Evolutionary conservation across 2,888 invertebrate genomes (phyloP), one percentile per base, ranked within the genome.

Genomic region (Limenitis camilla): DNA sequence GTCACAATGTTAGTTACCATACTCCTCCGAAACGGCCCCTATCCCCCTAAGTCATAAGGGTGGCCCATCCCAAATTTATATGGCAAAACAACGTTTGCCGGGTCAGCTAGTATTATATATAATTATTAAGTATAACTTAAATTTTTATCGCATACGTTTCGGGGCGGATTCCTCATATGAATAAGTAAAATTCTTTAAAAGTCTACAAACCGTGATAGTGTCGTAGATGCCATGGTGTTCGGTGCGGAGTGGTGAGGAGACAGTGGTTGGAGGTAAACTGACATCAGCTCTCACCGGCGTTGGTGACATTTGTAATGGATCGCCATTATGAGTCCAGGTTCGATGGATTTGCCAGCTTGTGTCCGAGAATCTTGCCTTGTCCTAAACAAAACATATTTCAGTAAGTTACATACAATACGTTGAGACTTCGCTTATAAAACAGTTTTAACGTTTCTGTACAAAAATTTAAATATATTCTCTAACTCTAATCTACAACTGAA

Each of bases 311-410:
- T 81, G 79, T 5, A 83, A 72, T 42, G 83, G 76, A 53, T 81
- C 81, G 36, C 81, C 86, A 69, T 84, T 90, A 58, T 89, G 88
- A 44, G 88, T 78, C 92, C 92, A 92, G 68, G 91, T 90, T 58
- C 91, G 89, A 72, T 92, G 92, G 58, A 93, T 92, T 74, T 91
- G 91, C 89, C 92, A 92, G 71, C 92, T 92, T 52, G 93, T 92
- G 75, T 93, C 93, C 62, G 91, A 90, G 74, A 92, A 93, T 68
- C 92, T 88, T 63, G 91, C 91, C 69, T 90, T 89, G 60, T 90
- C 91, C 91, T 91, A 88, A 61, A 73, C 66, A 66, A 60, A 69
- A 67, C 54, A 48, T 45, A 11, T 53, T 40, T n/a, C 42, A 50
- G 31, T 28, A 27, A 44, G 9, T 36, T 36, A 39, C 6, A 38